Base-by-base conservation (phyloP, 2,888 invertebrate species). In the Macaria notata region DNA sequence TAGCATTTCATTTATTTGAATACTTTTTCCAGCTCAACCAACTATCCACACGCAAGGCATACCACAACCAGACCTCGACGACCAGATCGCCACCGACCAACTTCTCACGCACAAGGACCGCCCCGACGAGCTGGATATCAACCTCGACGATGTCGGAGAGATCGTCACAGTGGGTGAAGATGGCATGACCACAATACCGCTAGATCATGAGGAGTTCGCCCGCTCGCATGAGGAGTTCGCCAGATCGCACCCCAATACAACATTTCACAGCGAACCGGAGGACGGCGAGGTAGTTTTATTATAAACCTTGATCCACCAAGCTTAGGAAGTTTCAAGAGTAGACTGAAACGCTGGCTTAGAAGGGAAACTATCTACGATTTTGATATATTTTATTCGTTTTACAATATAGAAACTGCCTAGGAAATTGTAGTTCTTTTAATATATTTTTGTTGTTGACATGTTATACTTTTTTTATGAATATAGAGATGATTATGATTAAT, bases 171-270 rank as follows among this genome's bases (percentile, higher is more conserved):
- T 88, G n/a, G 83, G 83, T 54, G 86, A 83, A 48, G 87, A 85
- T 45, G 88, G 86, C 2, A 72, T 81, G 75, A 81, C 86, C 0
- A 84, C 86, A 31, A 84, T 88, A 19, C 76, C 83, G 3, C 56
- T 90, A 3, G 86, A 90, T 51, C 87, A 88, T n/a, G 91, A 91
- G 62, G 92, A 92, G 76, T 92, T 92, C 55, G 92, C 92, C 0
- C 63, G 89, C 7, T 79, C 89, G 0, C 92, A 92, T 9, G 91
- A 91, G 63, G 92, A 92, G 75, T 92, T 92, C 56, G 92, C 92
- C 0, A 64, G 88, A 8, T 80, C 89, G 0, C 92, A 92, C 59
- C 92, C 92, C 0, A 92, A 92, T 49, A 92, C 92, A 0, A 92
- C 92, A 0, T 92, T 92, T 71, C 91, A 92, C 52, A 88, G 84